A percentile compares a stretch with the other conserved stretches of the same genome.
phyloP scores from a whole-genome alignment of 1,140 invertebrate genomes.

The Myzus persicae region DNA sequence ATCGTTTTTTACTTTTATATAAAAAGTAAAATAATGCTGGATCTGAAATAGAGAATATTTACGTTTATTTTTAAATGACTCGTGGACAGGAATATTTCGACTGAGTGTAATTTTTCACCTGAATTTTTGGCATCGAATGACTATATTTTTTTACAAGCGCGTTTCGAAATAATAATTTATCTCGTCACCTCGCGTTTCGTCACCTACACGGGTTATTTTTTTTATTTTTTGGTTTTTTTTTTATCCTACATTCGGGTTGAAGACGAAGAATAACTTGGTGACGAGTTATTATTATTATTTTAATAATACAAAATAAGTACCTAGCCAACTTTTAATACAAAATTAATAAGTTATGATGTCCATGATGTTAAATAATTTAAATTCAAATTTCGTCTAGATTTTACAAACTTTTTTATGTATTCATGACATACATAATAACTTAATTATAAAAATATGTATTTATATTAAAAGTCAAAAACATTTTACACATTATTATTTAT shows the following conservation, averaged over 20 bases:
- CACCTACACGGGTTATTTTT: conserved; percentile 38
- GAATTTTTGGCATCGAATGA: conserved; percentile 56
- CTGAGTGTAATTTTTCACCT: conserved; percentile 56
- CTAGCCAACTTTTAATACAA: conserved; percentile 28
- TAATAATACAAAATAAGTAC: conserved; percentile 19
- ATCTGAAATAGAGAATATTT: conserved; percentile 15
- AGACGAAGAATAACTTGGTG: background rate
- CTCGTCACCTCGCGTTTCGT: conserved; percentile 56
- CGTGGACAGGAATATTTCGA: conserved; percentile 57
- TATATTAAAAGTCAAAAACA: background rate
- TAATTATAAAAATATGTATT: background rate
- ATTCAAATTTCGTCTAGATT: background rate
- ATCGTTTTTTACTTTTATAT: conserved; percentile 11
- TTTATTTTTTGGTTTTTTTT: background rate
- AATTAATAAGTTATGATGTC: conserved; percentile 6
- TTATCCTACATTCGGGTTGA: conserved; percentile 10
- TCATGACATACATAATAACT: background rate
- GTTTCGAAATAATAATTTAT: conserved; percentile 44
- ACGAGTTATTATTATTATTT: conserved; percentile 43
- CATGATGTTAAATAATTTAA: background rate
- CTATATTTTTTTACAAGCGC: conserved; percentile 48
- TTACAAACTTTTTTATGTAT: background rate
- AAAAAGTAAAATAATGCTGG: conserved; percentile 19
- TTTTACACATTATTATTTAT: too few species aligned
- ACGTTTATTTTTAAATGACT: conserved; percentile 47